Evolutionary conservation across 1,140 invertebrate species (phyloP), one percentile per base, ranked within the genome.

Genomic region (Spodoptera frugiperda): DNA sequence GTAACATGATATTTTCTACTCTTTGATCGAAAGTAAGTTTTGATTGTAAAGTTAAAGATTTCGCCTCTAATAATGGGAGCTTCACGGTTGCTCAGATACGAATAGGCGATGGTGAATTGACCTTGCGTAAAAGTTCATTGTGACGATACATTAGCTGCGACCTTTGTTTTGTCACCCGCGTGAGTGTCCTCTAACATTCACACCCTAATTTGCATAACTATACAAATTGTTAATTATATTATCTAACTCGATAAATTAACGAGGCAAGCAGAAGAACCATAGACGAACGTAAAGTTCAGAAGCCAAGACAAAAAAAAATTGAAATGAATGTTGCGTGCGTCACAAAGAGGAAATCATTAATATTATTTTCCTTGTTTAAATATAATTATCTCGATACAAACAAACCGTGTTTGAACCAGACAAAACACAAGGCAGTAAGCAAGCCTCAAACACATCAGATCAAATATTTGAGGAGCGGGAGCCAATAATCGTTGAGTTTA

Each of bases 1-100:
- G 53, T 71, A 65, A 77, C 65, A 21, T 63, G 68, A 72, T 77
- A 77, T 70, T 70, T 39, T 76, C n/a, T 73, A 72, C 10, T 65
- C 48, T 65, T 21, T 65, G 57, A 51, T 49, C 54, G 46, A n/a
- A 70, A 25, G 17, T n/a, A 51, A 51, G 15, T 51, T 51, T 51
- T 4, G 15, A 11, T 51, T 15, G 12, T 4, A 39, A 12, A 51
- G 48, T 51, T 39, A 39, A 6, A 6, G 5, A 39, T 39, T 39
- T 39, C 8, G 33, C 5, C 33, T 39, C 8, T 44, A 17, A 44
- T 39, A 44, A n/a, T 9, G 10, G 12, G n/a, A n/a, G 25, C 0
- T 57, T 25, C 17, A 54, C 51, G 55, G 55, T 59, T 59, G 55
- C 55, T 59, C 30, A 33, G 30, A 25, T 44, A 63, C n/a, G 17